Base-by-base conservation (phyloP, 2,113 vertebrate genomes). In the Pedionomus torquatus region DNA sequence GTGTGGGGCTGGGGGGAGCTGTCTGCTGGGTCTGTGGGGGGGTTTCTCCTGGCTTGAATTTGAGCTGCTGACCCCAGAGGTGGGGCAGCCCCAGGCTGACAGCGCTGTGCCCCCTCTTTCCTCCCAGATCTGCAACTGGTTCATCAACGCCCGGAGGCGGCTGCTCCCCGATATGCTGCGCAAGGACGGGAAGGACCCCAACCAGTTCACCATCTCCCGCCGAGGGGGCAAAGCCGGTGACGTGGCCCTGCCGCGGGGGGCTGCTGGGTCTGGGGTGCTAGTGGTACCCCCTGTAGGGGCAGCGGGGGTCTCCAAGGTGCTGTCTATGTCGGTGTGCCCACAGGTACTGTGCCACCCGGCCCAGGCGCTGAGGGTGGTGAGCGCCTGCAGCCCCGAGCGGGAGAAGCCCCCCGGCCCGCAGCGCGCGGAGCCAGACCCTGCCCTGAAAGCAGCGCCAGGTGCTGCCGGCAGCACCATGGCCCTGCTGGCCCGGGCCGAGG, bases 81-180 rank as follows among this genome's bases (percentile, higher is more conserved):
- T 0, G 2, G 15, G 33, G 54, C 44, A 58, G 43, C 21, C 16
- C 48, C 0, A 3, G 28, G 64, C 77, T 90, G 78, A 95, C 20
- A 2, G 14, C 10, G 0, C 61, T 11, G 41, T 4, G 2, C 46
- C 48, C 85, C 85, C 33, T 94, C 44, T 96, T 46, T 90, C 58
- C 71, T 51, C 91, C 20, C 95, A 99, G 99, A 99, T 99, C 89
- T 99, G 99, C 94, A 99, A 99, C 97, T 99, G 99, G 99, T 99
- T 99, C 96, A 99, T 99, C 97, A 99, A 99, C 0, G 99, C 99
- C 7, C 97, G 99, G 13, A 98, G 99, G 39, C 98, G 99, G 63
- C 98, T 99, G 78, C 99, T 99, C 13, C 99, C 99, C 0, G 99
- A 99, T 95, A 98, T 99, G 96, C 98, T 99, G 78, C 98, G 99